A percentile compares a stretch with the other conserved stretches of the same genome.
phyloP scores from a whole-genome alignment of 2,888 invertebrate genomes.

The Drosophila fungiperda region DNA sequence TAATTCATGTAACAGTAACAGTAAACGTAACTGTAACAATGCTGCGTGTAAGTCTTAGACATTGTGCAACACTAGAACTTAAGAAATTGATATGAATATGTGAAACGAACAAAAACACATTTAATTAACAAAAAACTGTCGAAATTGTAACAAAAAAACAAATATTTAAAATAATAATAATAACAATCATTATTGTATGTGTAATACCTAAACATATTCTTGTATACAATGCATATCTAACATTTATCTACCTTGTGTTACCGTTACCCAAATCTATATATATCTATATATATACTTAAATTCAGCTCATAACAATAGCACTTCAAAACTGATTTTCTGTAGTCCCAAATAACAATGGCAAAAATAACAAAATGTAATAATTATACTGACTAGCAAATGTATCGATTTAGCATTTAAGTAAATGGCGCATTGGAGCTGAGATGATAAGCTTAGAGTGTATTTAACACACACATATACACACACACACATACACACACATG shows the following conservation, averaged over 20 bases:
- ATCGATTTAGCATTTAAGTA: conserved; percentile 58
- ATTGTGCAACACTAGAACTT: conserved; percentile 49
- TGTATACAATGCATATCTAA: conserved; percentile 40
- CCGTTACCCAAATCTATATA: conserved; percentile 19
- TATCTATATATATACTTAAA: conserved; percentile 32
- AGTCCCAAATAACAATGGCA: conserved; percentile 32
- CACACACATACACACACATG: conserved; percentile 8
- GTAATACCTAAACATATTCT: conserved; percentile 21
- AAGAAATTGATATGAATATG: conserved; percentile 29
- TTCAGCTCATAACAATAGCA: conserved; percentile 68
- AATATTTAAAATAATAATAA: conserved; percentile 3
- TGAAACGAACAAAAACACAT: conserved; percentile 10
- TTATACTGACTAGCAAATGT: conserved; percentile 60
- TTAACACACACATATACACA: conserved; percentile 30
- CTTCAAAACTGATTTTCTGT: conserved; percentile 55
- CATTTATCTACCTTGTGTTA: conserved; percentile 26
- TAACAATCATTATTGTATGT: conserved; percentile 27
- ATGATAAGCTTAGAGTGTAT: conserved; percentile 32
- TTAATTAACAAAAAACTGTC: conserved; percentile 3
- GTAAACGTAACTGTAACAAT: conserved; percentile 34
- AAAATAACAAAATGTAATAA: conserved; percentile 42
- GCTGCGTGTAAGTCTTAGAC: conserved; percentile 59
- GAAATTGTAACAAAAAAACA: conserved; percentile 28
- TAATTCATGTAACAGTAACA: conserved; percentile 39
- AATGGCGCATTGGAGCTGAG: conserved; percentile 39